phyloP scores from a whole-genome alignment of 1,140 invertebrate genomes.

The Chrysoperla carnea region DNA sequence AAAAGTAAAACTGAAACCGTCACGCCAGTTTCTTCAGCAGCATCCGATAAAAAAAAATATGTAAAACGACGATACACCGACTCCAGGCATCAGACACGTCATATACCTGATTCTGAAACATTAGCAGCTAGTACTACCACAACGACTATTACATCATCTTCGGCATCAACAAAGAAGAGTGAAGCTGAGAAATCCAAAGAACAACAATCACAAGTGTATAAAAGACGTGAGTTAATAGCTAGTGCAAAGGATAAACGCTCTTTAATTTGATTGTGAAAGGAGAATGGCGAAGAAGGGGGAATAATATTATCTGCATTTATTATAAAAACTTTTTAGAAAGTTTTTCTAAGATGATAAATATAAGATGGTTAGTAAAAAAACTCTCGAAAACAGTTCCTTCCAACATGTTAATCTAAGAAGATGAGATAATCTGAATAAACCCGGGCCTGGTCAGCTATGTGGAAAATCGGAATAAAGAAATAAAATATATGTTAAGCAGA shows the following conservation, averaged over 20 bases:
- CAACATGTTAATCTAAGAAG: too few species aligned
- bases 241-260: slow-evolving; percentile 30
- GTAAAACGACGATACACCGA: slow-evolving; percentile 42
- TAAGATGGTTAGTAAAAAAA: too few species aligned
- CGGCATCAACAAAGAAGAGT: background rate
- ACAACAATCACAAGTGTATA: slow-evolving; percentile 39
- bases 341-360: too few species aligned
- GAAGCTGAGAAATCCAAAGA: slow-evolving; percentile 10
- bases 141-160: slow-evolving; percentile 1
- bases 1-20: slow-evolving; percentile 11
- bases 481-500: too few species aligned
- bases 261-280: background rate
- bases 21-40: slow-evolving; percentile 11
- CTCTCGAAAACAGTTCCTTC: too few species aligned
- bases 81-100: slow-evolving; percentile 37
- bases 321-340: too few species aligned
- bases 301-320: too few species aligned
- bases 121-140: slow-evolving; percentile 12
- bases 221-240: slow-evolving; percentile 61
- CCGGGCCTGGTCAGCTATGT: too few species aligned
- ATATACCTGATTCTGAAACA: slow-evolving; percentile 34
- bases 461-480: too few species aligned
- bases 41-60: slow-evolving; percentile 36
- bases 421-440: too few species aligned
- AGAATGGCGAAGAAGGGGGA: too few species aligned